A percentile compares a stretch with the other conserved stretches of the same genome.
These are phyloP conservation scores for Phycodurus eques DNA, from an alignment of 2,113 vertebrate genomes.

Conservation along the genomic window DNA sequence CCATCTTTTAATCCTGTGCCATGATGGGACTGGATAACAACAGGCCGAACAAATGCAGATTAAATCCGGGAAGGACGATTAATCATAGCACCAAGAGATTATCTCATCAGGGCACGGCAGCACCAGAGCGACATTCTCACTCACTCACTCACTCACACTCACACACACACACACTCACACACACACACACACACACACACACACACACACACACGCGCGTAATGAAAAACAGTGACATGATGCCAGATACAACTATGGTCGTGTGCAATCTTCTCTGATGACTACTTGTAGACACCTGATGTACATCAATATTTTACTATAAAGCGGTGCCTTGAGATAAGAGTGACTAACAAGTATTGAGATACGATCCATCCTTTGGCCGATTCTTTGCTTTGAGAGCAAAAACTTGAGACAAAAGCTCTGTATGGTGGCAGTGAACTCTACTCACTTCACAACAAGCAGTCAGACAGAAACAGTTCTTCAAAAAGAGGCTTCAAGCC, in stretches of 20 bases:
- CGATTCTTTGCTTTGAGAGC: too few species aligned
- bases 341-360: too few species aligned
- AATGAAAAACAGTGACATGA: not conserved
- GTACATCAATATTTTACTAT: too few species aligned
- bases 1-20: conserved; percentile 33
- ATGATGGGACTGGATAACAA: not conserved
- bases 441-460: too few species aligned
- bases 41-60: conserved; percentile 38
- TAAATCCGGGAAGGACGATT: conserved; percentile 50
- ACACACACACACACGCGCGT: conserved; percentile 2
- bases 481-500: too few species aligned
- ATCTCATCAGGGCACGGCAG: conserved; percentile 41
- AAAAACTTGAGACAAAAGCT: too few species aligned
- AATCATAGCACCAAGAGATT: conserved; percentile 43
- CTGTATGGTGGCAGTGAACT: too few species aligned
- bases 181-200: conserved; percentile 4
- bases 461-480: too few species aligned
- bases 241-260: not conserved
- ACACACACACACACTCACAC: not conserved
- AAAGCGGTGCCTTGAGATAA: too few species aligned
- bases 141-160: too few species aligned
- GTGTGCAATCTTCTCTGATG: not conserved
- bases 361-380: too few species aligned
- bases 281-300: too few species aligned
- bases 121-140: not conserved